phyloP scores from a whole-genome alignment of 2,888 invertebrate species.

The Axea sp. region DNA sequence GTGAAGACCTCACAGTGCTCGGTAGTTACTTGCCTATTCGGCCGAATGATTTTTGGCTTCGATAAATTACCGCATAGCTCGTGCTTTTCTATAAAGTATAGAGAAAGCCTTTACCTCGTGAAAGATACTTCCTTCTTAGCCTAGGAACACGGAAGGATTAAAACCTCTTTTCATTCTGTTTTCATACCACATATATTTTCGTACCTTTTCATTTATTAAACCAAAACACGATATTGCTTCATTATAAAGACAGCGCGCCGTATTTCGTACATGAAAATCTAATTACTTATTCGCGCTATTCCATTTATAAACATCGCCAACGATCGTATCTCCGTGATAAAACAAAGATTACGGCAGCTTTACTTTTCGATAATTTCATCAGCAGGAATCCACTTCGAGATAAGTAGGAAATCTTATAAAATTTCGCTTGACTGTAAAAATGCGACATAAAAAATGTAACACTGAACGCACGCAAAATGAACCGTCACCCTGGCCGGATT shows the following conservation, averaged over 20 bases:
- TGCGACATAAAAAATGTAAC: slow-evolving; percentile 25
- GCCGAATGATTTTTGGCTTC: slow-evolving; percentile 68
- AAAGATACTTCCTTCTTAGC: slow-evolving; percentile 41
- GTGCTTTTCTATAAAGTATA: slow-evolving; percentile 39
- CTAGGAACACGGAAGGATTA: slow-evolving; percentile 43
- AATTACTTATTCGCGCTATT: slow-evolving; percentile 7
- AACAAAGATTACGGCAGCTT: no score
- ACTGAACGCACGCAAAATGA: slow-evolving; percentile 27
- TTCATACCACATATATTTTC: slow-evolving; percentile 11
- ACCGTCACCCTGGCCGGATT: slow-evolving; percentile 24
- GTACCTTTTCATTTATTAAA: slow-evolving; percentile 6
- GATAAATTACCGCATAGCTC: slow-evolving; percentile 68
- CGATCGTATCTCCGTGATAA: no score
- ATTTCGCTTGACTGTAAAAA: no score
- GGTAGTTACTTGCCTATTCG: slow-evolving; percentile 73
- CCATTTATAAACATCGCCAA: no score
- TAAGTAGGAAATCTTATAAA: no score
- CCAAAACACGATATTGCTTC: slow-evolving; percentile 34
- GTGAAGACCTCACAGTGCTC: slow-evolving; percentile 71
- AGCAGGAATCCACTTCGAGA: no score
- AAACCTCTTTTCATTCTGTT: slow-evolving; percentile 40
- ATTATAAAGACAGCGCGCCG: slow-evolving; percentile 17
- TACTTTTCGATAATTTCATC: no score
- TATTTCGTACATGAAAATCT: slow-evolving; percentile 4
- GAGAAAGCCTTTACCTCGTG: slow-evolving; percentile 30